Percentiles rank a stretch among this genome's conserved stretches.
Conservation (phyloP, 2,113 vertebrate species). For the Alexandromys fortis region DNA sequence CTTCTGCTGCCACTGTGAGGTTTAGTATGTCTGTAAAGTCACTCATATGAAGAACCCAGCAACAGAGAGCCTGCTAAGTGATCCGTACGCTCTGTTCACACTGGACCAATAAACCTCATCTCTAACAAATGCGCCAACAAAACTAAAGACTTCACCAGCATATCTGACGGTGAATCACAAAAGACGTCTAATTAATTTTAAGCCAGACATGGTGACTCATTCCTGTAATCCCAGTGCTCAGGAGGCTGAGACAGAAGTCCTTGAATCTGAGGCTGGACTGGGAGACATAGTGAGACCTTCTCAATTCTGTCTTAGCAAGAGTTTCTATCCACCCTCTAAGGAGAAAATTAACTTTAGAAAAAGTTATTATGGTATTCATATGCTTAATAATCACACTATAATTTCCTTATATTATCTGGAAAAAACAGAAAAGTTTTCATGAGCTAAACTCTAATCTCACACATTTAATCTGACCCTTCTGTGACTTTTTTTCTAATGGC, state of each 20-base stretch:
- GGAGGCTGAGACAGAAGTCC: too few species aligned
- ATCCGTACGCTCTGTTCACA: neutral
- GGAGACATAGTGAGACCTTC: neutral
- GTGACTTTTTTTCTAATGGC: constrained; percentile 35
- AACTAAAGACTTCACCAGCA: constrained; percentile 2
- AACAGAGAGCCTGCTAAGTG: neutral
- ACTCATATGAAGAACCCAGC: neutral
- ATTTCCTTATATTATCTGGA: constrained; percentile 36
- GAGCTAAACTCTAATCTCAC: constrained; percentile 34
- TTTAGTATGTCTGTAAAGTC: neutral
- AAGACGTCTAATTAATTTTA: constrained; percentile 26
- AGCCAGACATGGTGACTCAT: neutral
- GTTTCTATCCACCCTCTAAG: neutral
- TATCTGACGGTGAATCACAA: constrained; percentile 42
- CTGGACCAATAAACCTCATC: neutral
- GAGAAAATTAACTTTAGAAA: constrained; percentile 37
- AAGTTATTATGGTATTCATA: constrained; percentile 16
- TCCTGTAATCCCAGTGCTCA: neutral
- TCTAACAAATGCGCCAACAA: constrained; percentile 44
- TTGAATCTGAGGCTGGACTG: neutral
- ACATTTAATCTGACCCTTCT: constrained; percentile 45
- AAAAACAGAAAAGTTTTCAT: neutral
- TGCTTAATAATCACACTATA: constrained; percentile 37
- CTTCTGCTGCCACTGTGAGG: neutral
- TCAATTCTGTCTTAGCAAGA: neutral